Evolutionary conservation across 2,888 invertebrate genomes (phyloP).

Genomic region (Podotricha telesiphe): DNA sequence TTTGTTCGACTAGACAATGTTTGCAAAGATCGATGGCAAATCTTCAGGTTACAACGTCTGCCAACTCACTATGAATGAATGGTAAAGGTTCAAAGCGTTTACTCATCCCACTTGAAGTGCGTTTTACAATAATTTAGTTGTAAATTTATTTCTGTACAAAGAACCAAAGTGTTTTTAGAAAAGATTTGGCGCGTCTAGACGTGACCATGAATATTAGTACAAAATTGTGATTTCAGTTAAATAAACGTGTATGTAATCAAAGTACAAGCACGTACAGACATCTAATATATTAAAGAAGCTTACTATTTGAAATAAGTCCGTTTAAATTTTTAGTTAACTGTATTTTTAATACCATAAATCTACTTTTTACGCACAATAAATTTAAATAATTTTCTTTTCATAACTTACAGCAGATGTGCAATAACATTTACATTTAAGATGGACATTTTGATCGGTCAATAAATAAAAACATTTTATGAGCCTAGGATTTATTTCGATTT

Average conservation of each 20-base stretch:
- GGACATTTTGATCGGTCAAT: constrained; percentile 39
- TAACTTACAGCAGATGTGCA: constrained; percentile 34
- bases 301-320: neutral
- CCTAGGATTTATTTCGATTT: constrained; percentile 45
- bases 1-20: constrained; percentile 46
- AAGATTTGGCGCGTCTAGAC: constrained; percentile 37
- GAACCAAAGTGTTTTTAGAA: constrained; percentile 41
- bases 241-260: constrained; percentile 2
- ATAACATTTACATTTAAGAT: constrained; percentile 38
- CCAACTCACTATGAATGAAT: constrained; percentile 34
- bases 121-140: constrained; percentile 47
- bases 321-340: neutral
- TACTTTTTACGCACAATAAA: neutral
- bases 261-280: constrained; percentile 1
- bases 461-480: constrained; percentile 47
- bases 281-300: neutral
- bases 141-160: constrained; percentile 47
- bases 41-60: constrained; percentile 44
- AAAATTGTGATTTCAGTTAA: neutral
- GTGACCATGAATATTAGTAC: constrained; percentile 28
- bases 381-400: constrained; percentile 17
- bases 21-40: constrained; percentile 44
- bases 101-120: constrained; percentile 37
- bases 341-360: neutral
- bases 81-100: constrained; percentile 46